Conservation (phyloP, 2,113 vertebrate species). For the Trogon melanurus region DNA sequence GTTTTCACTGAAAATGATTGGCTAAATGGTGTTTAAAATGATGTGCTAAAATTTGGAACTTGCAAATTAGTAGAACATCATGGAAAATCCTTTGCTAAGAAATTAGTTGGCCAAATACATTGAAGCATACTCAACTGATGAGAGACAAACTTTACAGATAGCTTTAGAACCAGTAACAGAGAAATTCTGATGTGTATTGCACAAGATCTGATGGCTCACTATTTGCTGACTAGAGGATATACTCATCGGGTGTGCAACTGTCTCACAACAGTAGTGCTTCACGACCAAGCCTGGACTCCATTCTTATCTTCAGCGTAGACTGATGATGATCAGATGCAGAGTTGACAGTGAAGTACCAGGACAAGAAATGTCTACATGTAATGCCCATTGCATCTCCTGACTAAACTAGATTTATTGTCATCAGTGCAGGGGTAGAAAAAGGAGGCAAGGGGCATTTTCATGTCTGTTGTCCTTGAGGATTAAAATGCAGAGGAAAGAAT, state of each 20-base stretch:
- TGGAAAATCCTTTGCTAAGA: background rate
- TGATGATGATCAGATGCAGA: background rate
- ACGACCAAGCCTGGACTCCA: background rate
- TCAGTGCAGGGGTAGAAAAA: background rate
- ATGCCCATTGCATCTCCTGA: background rate
- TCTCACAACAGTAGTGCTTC: background rate
- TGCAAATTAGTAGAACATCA: background rate
- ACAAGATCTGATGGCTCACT: background rate
- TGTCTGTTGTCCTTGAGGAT: background rate
- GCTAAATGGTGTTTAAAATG: background rate
- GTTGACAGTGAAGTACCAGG: background rate
- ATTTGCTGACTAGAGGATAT: background rate
- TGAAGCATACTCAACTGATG: background rate
- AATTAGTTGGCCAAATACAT: background rate
- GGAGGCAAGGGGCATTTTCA: background rate
- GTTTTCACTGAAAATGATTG: constrained; percentile 15
- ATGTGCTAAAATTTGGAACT: background rate
- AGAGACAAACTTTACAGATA: background rate
- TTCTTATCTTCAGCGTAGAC: background rate
- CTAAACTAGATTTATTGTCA: background rate
- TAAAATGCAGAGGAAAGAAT: background rate
- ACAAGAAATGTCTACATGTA: background rate
- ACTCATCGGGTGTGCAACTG: rapidly evolving
- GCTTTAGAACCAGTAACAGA: background rate
- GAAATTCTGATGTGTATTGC: background rate